Evolutionary conservation across 2,888 invertebrate species (phyloP).

Genomic region (Melanophora roralis): DNA sequence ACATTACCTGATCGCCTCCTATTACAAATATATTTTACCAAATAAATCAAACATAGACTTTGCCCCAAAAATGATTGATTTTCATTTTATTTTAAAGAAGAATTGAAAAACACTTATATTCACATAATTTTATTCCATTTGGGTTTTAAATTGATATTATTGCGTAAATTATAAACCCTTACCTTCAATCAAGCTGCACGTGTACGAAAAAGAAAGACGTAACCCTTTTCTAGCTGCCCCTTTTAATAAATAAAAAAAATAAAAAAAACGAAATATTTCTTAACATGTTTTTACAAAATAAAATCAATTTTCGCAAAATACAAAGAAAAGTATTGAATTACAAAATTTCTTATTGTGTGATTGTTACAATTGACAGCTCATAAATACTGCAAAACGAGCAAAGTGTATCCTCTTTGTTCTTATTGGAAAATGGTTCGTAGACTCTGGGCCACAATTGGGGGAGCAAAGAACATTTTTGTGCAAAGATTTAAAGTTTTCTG

Average conservation of each 20-base stretch:
- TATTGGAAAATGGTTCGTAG: conserved; percentile 32
- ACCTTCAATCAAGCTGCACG: conserved; percentile 46
- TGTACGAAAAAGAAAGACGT: conserved; percentile 26
- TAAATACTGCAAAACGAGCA: conserved; percentile 40
- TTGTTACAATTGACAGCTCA: conserved; percentile 51
- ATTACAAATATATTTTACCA: background rate
- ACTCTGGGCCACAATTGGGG: conserved; percentile 8
- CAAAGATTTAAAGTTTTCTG: too few relatives aligned
- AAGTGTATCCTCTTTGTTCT: background rate
- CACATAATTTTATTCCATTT: background rate
- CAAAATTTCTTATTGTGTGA: conserved; percentile 10
- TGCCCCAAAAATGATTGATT: conserved; percentile 47
- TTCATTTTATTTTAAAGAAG: conserved; percentile 14
- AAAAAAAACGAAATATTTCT: background rate
- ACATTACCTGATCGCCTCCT: background rate
- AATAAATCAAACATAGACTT: conserved; percentile 37
- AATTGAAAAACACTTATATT: conserved; percentile 22
- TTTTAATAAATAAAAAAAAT: conserved; percentile 48
- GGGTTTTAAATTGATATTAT: conserved; percentile 33
- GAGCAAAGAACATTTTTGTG: too few relatives aligned
- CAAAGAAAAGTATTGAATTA: conserved; percentile 48
- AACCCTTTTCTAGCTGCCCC: conserved; percentile 35
- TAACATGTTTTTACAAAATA: conserved; percentile 29
- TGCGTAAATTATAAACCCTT: conserved; percentile 54
- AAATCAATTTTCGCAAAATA: conserved; percentile 25